These are phyloP conservation scores for Esox niger DNA, from an alignment of 2,113 vertebrate genomes.

Conservation along the genomic window DNA sequence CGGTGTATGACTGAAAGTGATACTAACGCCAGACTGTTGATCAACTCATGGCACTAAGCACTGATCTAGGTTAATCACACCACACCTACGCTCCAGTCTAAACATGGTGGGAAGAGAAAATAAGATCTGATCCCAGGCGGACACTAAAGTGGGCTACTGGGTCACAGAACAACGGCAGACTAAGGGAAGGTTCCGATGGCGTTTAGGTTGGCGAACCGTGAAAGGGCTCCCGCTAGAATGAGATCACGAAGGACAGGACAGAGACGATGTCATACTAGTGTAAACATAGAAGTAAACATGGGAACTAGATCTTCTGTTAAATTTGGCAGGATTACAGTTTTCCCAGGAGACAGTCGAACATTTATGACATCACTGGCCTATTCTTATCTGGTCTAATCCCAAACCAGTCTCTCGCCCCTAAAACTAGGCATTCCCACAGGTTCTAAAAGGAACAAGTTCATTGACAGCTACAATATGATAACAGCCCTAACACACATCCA, in stretches of 20 bases:
- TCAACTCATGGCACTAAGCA: too few species aligned
- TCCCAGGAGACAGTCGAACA: background rate
- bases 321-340: background rate
- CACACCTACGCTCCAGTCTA: background rate
- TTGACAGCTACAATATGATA: slow-evolving; percentile 34
- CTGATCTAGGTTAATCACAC: background rate
- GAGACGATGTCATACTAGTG: background rate
- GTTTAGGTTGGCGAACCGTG: background rate
- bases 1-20: too few species aligned
- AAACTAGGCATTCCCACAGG: background rate
- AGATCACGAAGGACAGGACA: background rate
- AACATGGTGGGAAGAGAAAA: slow-evolving; percentile 2
- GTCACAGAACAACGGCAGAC: background rate
- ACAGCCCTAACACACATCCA: slow-evolving; percentile 54
- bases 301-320: background rate
- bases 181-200: background rate
- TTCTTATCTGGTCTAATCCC: background rate
- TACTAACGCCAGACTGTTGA: too few species aligned
- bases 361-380: background rate
- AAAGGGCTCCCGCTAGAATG: background rate
- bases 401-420: background rate
- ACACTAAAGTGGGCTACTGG: background rate
- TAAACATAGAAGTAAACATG: background rate
- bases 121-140: background rate
- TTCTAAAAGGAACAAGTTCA: slow-evolving; percentile 25